Evolutionary conservation across 2,113 vertebrate genomes (phyloP), one percentile per base, ranked within the genome.

Genomic region (Myrmecobius fasciatus): DNA sequence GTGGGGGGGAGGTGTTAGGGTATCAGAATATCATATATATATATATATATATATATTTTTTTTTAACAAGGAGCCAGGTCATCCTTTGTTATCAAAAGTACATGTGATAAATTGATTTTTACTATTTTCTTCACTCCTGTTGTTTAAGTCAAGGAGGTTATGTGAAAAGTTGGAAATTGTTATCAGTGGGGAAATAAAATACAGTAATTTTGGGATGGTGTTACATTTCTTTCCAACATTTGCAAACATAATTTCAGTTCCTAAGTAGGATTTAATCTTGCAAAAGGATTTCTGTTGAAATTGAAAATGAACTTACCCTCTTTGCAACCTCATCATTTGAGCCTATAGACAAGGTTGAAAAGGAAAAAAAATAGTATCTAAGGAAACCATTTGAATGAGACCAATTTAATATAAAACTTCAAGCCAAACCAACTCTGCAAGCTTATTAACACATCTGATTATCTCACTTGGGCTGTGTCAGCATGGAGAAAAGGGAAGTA

Each of bases 331-430:
- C 94, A 97, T 96, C 95, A 91, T 90, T 92, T 94, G 95, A 91
- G 96, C 92, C 95, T 96, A 95, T 96, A 96, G 96, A 97, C 95
- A 93, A 46, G 31, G 92, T 93, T 96, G 94, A 96, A 95, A 94
- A 95, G 94, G 26, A 93, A 91, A 31, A 83, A 91, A 97, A 95
- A 93, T 94, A 97, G 96, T 97, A 97, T 56, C 97, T 47, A 89
- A 96, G 94, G 95, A 96, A 60, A 4, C 46, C 96, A 93, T 96
- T 97, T 83, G 95, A n/a, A n/a, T n/a, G 95, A 96, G 60, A 8
- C 46, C 96, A 93, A 96, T 97, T 43, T 97, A 97, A 96, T 91
- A 96, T 52, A 89, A 96, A 96, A 94, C 93, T 98, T 97, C 95
- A 96, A 96, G 91, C 54, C 36, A 96, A 97, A 97, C 95, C 95